Base-by-base conservation (phyloP, 2,797 vertebrate genomes). In the Adrianichthys oophorus region DNA sequence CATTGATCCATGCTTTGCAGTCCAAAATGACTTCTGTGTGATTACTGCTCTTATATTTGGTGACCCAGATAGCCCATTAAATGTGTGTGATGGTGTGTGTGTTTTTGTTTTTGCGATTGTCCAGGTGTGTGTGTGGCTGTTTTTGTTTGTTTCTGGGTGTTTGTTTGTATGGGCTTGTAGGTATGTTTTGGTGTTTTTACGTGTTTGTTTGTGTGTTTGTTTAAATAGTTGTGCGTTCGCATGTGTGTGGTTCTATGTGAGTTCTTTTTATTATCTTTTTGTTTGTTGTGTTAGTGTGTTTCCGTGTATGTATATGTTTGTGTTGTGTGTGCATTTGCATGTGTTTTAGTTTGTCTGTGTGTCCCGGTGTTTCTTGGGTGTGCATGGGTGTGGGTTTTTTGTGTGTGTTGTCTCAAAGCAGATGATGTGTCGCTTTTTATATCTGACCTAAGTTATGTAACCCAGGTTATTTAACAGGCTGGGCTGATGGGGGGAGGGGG, bases 371-470 rank as follows among this genome's bases (percentile, higher is more conserved):
- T 48, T 59, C n/a, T 52, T 63, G 56, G 45, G 54, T 18, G 60
- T 40, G 19, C 29, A 49, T 64, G 7, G 7, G 51, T 70, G 60
- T 66, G 50, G 52, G 32, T 50, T 4, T 41, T 41, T 52, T 60
- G 32, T 53, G 57, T 65, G 59, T 57, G 62, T 32, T 78, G 73
- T 82, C 43, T 80, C 70, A 12, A 12, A 51, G 51, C 71, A 65
- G 59, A 80, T 65, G 59, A 79, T 79, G 63, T 54, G 65, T 68
- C 21, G 68, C 68, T 87, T 87, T 85, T 87, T 85, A 83, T 78
- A 84, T 64, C 76, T 81, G 85, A 87, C 82, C 86, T 65, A 62
- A 23, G 69, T 90, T 88, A 87, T 67, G 76, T 79, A 89, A 85
- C 59, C 2, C 75, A 85, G 78, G 76, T 89, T 84, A 89, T 88